Evolutionary conservation across 2,888 invertebrate genomes (phyloP).

Genomic region (Pherbina coryleti): DNA sequence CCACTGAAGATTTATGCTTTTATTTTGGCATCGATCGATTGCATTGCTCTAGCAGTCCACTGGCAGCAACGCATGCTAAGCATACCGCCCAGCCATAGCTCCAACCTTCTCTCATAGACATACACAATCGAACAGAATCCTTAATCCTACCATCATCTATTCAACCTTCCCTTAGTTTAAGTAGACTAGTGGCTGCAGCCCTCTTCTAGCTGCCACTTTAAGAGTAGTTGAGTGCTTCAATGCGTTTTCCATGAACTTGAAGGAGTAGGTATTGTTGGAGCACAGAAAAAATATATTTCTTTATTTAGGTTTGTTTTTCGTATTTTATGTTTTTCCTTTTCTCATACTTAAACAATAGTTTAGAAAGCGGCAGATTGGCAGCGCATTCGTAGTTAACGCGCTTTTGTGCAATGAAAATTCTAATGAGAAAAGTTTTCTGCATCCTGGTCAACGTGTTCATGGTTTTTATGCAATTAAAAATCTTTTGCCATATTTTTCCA

Average conservation of each 20-base stretch:
- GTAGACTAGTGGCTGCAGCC: not conserved
- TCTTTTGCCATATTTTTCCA: not conserved
- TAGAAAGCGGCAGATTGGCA: not conserved
- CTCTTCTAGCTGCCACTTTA: not conserved
- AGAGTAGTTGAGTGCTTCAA: not conserved
- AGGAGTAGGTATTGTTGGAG: no score
- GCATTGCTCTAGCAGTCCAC: not conserved
- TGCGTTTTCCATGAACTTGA: not conserved
- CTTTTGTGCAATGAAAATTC: constrained; percentile 27
- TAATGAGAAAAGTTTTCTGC: constrained; percentile 36
- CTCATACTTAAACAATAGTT: not conserved
- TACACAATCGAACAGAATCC: not conserved
- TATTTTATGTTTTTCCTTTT: not conserved
- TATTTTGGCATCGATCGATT: constrained; percentile 10
- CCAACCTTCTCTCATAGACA: not conserved
- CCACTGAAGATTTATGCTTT: constrained; percentile 25
- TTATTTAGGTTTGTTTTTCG: not conserved
- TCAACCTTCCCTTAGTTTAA: not conserved
- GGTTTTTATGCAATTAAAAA: constrained; percentile 11
- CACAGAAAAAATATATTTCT: not conserved
- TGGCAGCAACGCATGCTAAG: not conserved
- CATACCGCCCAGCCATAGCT: not conserved
- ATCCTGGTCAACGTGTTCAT: constrained; percentile 6
- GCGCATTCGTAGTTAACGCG: not conserved
- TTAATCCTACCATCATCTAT: not conserved